Evolutionary conservation across 1,140 invertebrate species (phyloP), one percentile per base, ranked within the genome.

Genomic region (Lordiphosa clarofinis): DNA sequence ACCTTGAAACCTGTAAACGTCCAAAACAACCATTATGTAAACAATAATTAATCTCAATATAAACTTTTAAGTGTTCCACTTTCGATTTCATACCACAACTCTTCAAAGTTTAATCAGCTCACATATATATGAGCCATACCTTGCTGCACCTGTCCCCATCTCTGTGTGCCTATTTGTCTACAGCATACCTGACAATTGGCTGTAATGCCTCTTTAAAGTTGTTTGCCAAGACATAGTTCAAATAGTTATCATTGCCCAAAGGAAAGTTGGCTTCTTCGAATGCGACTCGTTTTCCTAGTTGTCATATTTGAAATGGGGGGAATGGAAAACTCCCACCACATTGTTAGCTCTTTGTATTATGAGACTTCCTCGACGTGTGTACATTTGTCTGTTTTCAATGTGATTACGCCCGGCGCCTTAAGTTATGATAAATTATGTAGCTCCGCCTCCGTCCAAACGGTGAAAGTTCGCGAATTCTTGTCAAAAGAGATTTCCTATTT

Each of bases 391-490:
- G 5, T 33, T 40, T 46, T 35, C 38, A 9, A 38, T 40, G 12
- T 50, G 64, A 66, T 56, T 63, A 44, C 43, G 70, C 63, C 59
- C 59, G 57, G 36, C 52, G 58, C 42, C 48, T 56, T 64, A 73
- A 67, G 54, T 78, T 84, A 73, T 84, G 65, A 84, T 84, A 78
- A 86, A 66, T 78, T 84, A 84, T 84, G 75, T 66, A 55, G 43
- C 48, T 21, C 37, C 40, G 36, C 24, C 50, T 46, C 11, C 24
- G 13, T 15, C 13, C 36, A 24, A 13, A 12, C 48, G 60, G 76
- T 57, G 78, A 84, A 84, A 84, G 78, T 78, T 69, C 42, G 66
- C 76, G 59, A 65, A 84, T 84, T 84, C 78, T 84, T 70, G 63
- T 44, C 47, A 57, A 61, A 53, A 59, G 36, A 74, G 40, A 71